Percentiles rank a stretch among this genome's conserved stretches.
Evolutionary conservation across 2,113 vertebrate genomes (phyloP).

Genomic region (Bubo scandiacus): DNA sequence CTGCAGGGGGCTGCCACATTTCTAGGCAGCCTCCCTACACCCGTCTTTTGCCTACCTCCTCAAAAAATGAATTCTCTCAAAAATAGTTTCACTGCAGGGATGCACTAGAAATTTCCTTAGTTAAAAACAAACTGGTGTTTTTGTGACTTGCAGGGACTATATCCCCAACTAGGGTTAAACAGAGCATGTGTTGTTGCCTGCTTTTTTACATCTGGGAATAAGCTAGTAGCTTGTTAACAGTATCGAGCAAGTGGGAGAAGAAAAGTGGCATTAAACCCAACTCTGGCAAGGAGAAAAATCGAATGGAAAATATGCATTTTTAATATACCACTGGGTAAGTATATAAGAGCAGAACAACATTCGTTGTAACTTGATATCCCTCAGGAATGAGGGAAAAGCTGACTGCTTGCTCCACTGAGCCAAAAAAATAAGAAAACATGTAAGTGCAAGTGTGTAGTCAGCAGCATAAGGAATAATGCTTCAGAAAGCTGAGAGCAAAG

Average conservation of each 20-base stretch:
- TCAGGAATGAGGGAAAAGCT: constrained; percentile 64
- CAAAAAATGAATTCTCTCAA: background rate
- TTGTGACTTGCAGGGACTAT: background rate
- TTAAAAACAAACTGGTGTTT: constrained; percentile 10
- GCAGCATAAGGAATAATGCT: constrained; percentile 14
- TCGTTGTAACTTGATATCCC: constrained; percentile 61
- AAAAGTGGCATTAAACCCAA: constrained; percentile 6
- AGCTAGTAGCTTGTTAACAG: background rate
- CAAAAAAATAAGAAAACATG: constrained; percentile 54
- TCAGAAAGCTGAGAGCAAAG: background rate
- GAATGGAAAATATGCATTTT: constrained; percentile 51
- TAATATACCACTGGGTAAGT: constrained; percentile 30
- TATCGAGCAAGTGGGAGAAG: constrained; percentile 13
- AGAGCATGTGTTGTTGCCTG: background rate
- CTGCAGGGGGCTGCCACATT: background rate
- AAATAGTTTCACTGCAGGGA: background rate
- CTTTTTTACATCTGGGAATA: background rate
- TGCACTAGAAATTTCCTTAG: constrained; percentile 4
- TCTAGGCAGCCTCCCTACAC: background rate
- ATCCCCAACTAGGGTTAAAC: background rate
- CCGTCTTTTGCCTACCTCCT: background rate
- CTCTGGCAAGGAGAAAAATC: constrained; percentile 32
- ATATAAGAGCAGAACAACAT: constrained; percentile 7
- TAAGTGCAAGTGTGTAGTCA: constrained; percentile 38
- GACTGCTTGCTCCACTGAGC: constrained; percentile 53